phyloP scores from a whole-genome alignment of 2,797 vertebrate genomes.

The Sebastes melanostomus region DNA sequence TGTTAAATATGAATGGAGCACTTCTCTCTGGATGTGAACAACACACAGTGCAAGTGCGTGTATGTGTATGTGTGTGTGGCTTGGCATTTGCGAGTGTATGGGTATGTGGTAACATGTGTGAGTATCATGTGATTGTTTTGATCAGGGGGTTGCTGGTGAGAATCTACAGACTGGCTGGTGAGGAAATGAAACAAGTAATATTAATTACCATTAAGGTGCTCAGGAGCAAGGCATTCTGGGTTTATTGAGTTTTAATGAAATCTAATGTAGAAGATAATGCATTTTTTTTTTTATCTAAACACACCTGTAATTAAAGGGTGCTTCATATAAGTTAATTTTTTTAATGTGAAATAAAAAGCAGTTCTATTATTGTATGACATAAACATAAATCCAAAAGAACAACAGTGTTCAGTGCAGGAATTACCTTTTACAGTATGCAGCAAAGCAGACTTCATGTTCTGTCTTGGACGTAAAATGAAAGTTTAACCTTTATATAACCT shows the following conservation, averaged over 20 bases:
- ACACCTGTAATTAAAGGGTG: background rate
- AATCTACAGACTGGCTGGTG: background rate
- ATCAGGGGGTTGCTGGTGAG: background rate
- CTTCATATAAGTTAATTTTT: background rate
- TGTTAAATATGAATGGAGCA: constrained; percentile 85
- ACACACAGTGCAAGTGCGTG: constrained; percentile 21
- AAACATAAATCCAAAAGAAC: background rate
- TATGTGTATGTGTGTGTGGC: constrained; percentile 29
- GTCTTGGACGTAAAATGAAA: too few relatives aligned
- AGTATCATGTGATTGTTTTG: background rate
- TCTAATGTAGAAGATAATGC: background rate
- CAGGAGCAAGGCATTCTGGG: constrained; percentile 7
- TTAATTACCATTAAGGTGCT: background rate
- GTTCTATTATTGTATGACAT: background rate
- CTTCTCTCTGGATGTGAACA: constrained; percentile 63
- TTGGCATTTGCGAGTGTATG: constrained; percentile 18
- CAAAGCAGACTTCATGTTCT: too few relatives aligned
- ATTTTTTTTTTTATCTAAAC: background rate
- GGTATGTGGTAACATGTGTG: constrained; percentile 13
- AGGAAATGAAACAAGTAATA: background rate
- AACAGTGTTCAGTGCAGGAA: too few relatives aligned
- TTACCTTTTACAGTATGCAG: too few relatives aligned
- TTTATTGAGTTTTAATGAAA: background rate
- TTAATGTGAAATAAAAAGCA: background rate
- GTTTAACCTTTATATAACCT: background rate